Conservation (phyloP, 2,113 vertebrate species). For the Caretta caretta region DNA sequence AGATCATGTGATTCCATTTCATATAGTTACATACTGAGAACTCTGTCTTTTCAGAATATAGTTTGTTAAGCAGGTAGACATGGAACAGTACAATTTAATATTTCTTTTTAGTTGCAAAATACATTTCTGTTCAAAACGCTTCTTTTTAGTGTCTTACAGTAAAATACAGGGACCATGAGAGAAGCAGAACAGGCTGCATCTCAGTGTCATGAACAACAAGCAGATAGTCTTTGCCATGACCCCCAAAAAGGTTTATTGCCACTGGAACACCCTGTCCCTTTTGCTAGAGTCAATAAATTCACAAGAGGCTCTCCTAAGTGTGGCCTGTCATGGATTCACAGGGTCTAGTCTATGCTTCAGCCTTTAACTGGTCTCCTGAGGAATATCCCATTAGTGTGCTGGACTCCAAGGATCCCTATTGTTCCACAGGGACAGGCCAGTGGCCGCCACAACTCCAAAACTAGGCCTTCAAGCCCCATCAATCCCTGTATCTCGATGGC, state of each 20-base stretch:
- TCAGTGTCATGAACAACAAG: constrained; percentile 22
- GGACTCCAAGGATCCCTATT: background rate
- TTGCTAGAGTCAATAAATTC: background rate
- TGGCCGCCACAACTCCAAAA: no score
- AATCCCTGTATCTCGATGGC: background rate
- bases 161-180: constrained; percentile 52
- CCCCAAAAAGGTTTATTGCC: background rate
- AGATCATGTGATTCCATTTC: constrained; percentile 48
- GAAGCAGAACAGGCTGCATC: constrained; percentile 23
- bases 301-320: background rate
- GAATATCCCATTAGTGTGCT: background rate
- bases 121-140: constrained; percentile 58
- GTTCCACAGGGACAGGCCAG: background rate
- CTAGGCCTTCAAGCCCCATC: background rate
- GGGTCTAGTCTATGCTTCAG: background rate
- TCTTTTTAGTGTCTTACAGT: constrained; percentile 46
- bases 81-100: constrained; percentile 38
- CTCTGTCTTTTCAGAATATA: constrained; percentile 52
- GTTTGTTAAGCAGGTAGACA: constrained; percentile 51
- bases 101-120: constrained; percentile 60
- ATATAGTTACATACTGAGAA: constrained; percentile 43
- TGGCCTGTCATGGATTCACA: background rate
- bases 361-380: background rate
- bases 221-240: background rate
- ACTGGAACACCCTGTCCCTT: background rate